Evolutionary conservation across 2,888 invertebrate genomes (phyloP), one percentile per base, ranked within the genome.

Genomic region (Eucera pruinosa): DNA sequence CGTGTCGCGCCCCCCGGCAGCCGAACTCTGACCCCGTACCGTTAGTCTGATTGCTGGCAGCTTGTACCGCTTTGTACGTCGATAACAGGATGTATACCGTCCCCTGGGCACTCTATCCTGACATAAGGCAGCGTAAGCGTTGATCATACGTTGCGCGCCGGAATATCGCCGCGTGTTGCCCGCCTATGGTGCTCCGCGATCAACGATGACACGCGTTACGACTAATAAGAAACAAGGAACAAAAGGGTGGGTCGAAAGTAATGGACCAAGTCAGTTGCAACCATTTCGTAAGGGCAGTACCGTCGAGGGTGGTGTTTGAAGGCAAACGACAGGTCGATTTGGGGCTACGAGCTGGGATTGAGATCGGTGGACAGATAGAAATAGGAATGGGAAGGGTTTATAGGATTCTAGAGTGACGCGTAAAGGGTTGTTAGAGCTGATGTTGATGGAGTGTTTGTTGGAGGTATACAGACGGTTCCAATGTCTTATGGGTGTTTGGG

Each of bases 1-100:
- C 81, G 65, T 47, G 52, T 55, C 66, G 67, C 45, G 72, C 61
- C 76, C 62, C 55, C 60, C 47, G 50, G 52, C 66, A 48, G 41
- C 33, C 43, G 45, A 77, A 64, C 73, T 52, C 54, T 72, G 65
- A 62, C 54, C 62, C n/a, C 68, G 18, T 47, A 41, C 60, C 60
- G 73, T 55, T 65, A 55, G 66, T 69, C 52, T 77, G 72, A 83
- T 78, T 81, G 78, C 75, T 64, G 47, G 57, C 73, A 50, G 68
- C 25, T 70, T 57, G 48, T 43, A 25, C 57, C 67, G 68, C 60
- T 80, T 69, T 72, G 69, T 50, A 52, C 61, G 65, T 52, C 67
- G 80, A 81, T 78, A 75, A 78, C 78, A 55, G 71, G 67, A 57
- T 60, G 64, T 60, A 80, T 69, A 43, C 50, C 25, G 9, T 62